Percentiles rank a stretch among this genome's conserved stretches.
These are phyloP conservation scores for Diacarnus erythraeanus DNA, from an alignment of 37 sponge, comb jelly and placozoan species.

Conservation along the genomic window DNA sequence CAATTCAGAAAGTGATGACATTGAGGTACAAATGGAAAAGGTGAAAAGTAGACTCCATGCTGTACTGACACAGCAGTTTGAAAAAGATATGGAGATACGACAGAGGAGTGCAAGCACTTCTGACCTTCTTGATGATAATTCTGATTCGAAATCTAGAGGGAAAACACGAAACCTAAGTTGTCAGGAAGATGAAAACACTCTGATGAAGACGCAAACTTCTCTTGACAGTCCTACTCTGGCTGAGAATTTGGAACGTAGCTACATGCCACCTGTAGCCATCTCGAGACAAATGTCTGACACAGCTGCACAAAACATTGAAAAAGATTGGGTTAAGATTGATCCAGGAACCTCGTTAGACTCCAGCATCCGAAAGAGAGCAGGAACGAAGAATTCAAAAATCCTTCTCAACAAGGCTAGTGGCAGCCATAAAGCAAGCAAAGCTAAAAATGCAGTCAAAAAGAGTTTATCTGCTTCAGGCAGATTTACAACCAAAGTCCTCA, in stretches of 20 bases:
- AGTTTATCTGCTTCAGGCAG: constrained; percentile 9
- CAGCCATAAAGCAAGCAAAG: not conserved
- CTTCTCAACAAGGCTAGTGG: not conserved
- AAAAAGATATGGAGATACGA: no score
- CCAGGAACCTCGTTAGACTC: not conserved
- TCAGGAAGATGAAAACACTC: not conserved
- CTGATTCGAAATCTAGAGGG: not conserved
- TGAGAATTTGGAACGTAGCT: not conserved
- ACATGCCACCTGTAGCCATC: not conserved
- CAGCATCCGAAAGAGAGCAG: no score
- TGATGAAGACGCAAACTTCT: not conserved
- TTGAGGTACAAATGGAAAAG: not conserved
- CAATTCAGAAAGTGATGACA: not conserved
- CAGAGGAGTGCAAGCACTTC: constrained; percentile 28
- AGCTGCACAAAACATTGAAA: not conserved
- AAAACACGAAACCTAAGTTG: not conserved
- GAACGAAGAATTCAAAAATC: not conserved
- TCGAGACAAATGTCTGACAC: not conserved
- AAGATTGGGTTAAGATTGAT: constrained; percentile 7
- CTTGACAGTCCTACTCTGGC: not conserved
- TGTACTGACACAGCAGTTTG: not conserved
- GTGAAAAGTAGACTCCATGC: not conserved
- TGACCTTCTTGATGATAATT: not conserved
- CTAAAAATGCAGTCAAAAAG: not conserved
- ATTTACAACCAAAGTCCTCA: constrained; percentile 8